phyloP scores from a whole-genome alignment of 2,888 invertebrate genomes.

The Druceiella hillmani region DNA sequence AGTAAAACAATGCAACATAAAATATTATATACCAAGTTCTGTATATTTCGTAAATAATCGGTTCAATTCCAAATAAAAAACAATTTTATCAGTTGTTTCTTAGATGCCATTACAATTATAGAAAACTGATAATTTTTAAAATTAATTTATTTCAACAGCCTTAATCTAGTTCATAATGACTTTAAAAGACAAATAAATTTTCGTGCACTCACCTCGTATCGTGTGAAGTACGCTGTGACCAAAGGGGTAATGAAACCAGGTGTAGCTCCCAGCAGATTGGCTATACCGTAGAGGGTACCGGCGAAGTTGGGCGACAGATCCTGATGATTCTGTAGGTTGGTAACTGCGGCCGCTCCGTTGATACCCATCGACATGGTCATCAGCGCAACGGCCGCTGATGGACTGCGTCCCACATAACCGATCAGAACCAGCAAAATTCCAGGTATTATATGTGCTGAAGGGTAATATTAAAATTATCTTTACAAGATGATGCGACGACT shows the following conservation, averaged over 20 bases:
- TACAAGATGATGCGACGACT: too few relatives aligned
- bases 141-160: too few relatives aligned
- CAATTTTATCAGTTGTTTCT: too few relatives aligned
- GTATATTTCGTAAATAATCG: too few relatives aligned
- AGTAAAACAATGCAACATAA: too few relatives aligned
- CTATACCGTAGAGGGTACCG: conserved; percentile 69
- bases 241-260: conserved; percentile 69
- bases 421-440: conserved; percentile 48
- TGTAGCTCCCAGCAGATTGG: conserved; percentile 66
- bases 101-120: too few relatives aligned
- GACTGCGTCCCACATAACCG: conserved; percentile 58
- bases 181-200: too few relatives aligned
- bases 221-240: conserved; percentile 61
- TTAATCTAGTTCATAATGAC: too few relatives aligned
- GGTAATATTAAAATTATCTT: too few relatives aligned
- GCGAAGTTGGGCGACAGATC: conserved; percentile 75
- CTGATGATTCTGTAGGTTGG: conserved; percentile 61
- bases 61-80: too few relatives aligned
- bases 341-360: conserved; percentile 57
- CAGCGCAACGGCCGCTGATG: conserved; percentile 58
- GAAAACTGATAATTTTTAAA: too few relatives aligned
- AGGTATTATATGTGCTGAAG: conserved; percentile 51
- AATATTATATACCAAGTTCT: too few relatives aligned
- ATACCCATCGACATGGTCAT: conserved; percentile 64
- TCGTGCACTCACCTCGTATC: conserved; percentile 47